Conservation (phyloP, 2,113 vertebrate species). For the Pomatostomus ruficeps region DNA sequence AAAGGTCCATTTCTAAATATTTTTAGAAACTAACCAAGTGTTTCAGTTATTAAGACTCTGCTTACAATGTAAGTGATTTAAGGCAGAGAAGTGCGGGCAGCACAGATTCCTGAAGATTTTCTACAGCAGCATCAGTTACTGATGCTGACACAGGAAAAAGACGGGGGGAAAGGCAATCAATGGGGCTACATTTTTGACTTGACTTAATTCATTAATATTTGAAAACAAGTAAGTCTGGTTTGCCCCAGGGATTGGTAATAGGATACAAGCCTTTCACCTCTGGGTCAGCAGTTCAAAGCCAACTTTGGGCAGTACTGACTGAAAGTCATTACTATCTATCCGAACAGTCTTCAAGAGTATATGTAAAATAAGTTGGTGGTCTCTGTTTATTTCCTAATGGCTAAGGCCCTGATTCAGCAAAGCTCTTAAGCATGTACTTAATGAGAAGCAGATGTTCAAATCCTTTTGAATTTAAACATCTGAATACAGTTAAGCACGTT, state of each 20-base stretch:
- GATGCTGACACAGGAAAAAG: background rate
- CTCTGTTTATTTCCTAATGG: slow-evolving; percentile 56
- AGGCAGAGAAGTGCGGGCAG: background rate
- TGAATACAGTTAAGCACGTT: slow-evolving; percentile 60
- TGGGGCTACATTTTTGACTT: slow-evolving; percentile 41
- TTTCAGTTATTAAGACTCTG: background rate
- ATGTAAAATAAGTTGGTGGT: slow-evolving; percentile 61
- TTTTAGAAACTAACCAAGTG: background rate
- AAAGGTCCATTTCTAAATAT: slow-evolving; percentile 19
- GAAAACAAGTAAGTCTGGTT: slow-evolving; percentile 44
- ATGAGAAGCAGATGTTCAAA: slow-evolving; percentile 58
- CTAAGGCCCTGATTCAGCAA: slow-evolving; percentile 56
- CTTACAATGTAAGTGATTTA: slow-evolving; percentile 17
- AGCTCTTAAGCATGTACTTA: slow-evolving; percentile 35
- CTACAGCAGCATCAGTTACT: background rate
- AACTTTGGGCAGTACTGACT: slow-evolving; percentile 32
- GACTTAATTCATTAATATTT: slow-evolving; percentile 63
- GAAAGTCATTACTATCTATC: slow-evolving; percentile 60
- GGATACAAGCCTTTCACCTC: slow-evolving; percentile 57
- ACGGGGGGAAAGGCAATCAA: background rate
- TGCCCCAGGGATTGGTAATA: slow-evolving; percentile 48
- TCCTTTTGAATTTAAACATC: slow-evolving; percentile 58
- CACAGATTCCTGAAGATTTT: background rate
- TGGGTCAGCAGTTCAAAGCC: slow-evolving; percentile 59
- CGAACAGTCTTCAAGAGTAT: slow-evolving; percentile 3